Base-by-base conservation (phyloP, 2,888 invertebrate genomes). In the Tetheella fluctuosa region DNA sequence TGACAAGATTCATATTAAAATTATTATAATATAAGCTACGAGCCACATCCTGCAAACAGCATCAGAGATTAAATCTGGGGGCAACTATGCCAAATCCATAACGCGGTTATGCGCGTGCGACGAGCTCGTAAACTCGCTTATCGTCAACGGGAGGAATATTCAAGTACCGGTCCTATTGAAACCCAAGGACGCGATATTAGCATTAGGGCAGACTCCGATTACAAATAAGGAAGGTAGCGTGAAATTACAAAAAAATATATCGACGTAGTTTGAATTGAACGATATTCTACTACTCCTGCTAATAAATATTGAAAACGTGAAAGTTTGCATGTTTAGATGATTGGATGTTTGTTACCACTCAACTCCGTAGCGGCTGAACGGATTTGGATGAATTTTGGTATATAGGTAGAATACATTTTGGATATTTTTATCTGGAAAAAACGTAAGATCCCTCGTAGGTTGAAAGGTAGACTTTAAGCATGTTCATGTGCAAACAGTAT, bases 31-130 rank as follows among this genome's bases (percentile, higher is more conserved):
- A n/a, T 23, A 53, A 53, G 53, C 25, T 53, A 28, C 25, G 42
- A 63, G 70, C 42, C 65, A 66, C 65, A 64, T 70, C 64, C 64
- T 67, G 70, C 61, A 63, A 63, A 25, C 60, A 64, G 54, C 54
- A 48, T 23, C 20, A 23, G 28, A 48, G 62, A 69, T 73, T 64
- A 60, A 54, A 65, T 70, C 69, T 64, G 62, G 55, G 65, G 65
- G 42, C 65, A 63, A 34, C 58, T 60, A 64, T 68, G 70, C 62
- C 64, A 63, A 73, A 61, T 58, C 61, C 54, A 55, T 58, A 58
- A 64, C 58, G 69, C 62, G 70, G 69, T 73, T 74, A 66, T 64
- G 67, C 65, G 67, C 77, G 74, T 73, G 73, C 64, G 73, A 64
- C 55, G 64, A 65, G 58, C 69, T 69, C 71, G 61, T 79, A 71